Evolutionary conservation across 1,140 invertebrate genomes (phyloP).

Genomic region (Orius laevigatus): DNA sequence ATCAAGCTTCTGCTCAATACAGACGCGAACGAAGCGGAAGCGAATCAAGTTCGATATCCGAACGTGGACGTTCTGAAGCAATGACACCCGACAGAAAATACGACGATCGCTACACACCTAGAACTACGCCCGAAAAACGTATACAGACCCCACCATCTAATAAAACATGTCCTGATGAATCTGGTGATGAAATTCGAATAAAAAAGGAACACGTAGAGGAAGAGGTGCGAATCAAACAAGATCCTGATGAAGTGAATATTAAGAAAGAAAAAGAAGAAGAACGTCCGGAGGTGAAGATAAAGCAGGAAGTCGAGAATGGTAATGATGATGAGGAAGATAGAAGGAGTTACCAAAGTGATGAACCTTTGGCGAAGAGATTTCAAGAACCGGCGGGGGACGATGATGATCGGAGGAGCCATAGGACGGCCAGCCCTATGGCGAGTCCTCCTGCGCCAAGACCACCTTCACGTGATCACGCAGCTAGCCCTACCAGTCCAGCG

Average conservation of each 20-base stretch:
- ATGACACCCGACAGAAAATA: conserved; percentile 58
- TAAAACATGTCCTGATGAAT: conserved; percentile 23
- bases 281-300: conserved; percentile 19
- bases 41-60: conserved; percentile 70
- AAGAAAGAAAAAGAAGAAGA: conserved; percentile 16
- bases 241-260: conserved; percentile 12
- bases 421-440: conserved; percentile 21
- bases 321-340: conserved; percentile 33
- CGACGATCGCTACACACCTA: conserved; percentile 42
- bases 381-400: conserved; percentile 26
- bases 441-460: conserved; percentile 37
- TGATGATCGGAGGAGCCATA: conserved; percentile 25
- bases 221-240: conserved; percentile 22
- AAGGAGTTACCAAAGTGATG: conserved; percentile 32
- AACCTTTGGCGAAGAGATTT: conserved; percentile 19
- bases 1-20: conserved; percentile 34
- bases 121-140: conserved; percentile 57
- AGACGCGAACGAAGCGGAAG: conserved; percentile 65
- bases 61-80: conserved; percentile 53
- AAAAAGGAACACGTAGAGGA: conserved; percentile 38
- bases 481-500: conserved; percentile 46
- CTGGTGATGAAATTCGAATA: conserved; percentile 29
- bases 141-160: conserved; percentile 30
- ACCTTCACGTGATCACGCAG: conserved; percentile 28
- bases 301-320: conserved; percentile 38